Base-by-base conservation (phyloP, 2,797 vertebrate genomes). In the Myotis findleyi region DNA sequence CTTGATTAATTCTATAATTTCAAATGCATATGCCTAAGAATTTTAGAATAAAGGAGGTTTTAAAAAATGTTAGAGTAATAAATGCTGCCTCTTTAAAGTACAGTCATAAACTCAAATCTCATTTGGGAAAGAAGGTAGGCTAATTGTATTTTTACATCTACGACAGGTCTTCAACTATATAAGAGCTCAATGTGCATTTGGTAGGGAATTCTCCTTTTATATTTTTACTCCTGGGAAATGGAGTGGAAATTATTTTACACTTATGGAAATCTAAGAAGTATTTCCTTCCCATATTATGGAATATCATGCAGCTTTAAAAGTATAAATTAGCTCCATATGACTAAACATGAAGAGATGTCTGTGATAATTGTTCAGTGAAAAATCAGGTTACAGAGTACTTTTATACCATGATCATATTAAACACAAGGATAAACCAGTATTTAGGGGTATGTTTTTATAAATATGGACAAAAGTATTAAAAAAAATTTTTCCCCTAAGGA, bases 1-100 rank as follows among this genome's bases (percentile, higher is more conserved):
- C 69, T 94, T 75, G 21, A 66, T 89, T 72, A 87, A 59, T 55
- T 87, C 27, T 85, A 30, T 41, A 66, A 69, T 87, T 94, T 96
- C 55, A 59, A 73, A 71, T 87, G n/a, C n/a, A 4, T 77, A 38
- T 73, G 53, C 68, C 23, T 84, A 89, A 72, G n/a, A 83, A 80
- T 68, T 95, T 90, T 38, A 64, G 89, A 77, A 38, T 75, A 91
- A 85, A 68, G 41, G 27, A 92, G 64, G 82, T 77, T 66, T 0
- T 0, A 1, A 57, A 17, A 89, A 90, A 68, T 27, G 7, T 73
- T 57, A 38, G 64, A 44, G 17, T 36, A 87, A 38, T 64, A 47
- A 57, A 41, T 64, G 10, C 41, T 14, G 12, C 44, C 14, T 95
- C 41, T 85, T 91, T 21, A 53, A 93, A 95, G 38, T 16, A n/a